These are phyloP conservation scores for Ischnus inquisitorius DNA, from an alignment of 2,888 invertebrate genomes.

Conservation along the genomic window DNA sequence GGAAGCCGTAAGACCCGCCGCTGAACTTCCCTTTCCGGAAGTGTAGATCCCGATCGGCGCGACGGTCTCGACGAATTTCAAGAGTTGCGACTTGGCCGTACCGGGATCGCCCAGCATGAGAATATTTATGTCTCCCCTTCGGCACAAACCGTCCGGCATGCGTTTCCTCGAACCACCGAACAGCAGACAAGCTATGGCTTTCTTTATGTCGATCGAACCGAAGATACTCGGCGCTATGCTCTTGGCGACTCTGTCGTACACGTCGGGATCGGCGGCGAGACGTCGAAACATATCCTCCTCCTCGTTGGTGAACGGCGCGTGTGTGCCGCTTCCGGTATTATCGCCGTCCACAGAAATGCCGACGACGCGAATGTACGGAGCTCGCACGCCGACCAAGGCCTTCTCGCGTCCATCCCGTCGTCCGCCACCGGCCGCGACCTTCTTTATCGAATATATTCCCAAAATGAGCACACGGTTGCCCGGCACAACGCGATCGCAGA, in stretches of 20 bases:
- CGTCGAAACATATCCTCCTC: conserved; percentile 94
- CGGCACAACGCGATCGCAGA: conserved; percentile 98
- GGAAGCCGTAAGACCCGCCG: conserved; percentile 99
- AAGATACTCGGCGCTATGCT: conserved; percentile 99
- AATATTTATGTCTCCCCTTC: conserved; percentile 98
- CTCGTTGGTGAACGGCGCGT: conserved; percentile 87
- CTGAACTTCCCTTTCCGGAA: conserved; percentile 99
- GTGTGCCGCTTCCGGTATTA: conserved; percentile 89
- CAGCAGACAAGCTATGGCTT: conserved; percentile 96
- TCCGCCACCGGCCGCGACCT: conserved; percentile 89
- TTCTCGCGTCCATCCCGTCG: conserved; percentile 91
- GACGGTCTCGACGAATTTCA: conserved; percentile 98
- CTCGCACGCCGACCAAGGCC: conserved; percentile 95
- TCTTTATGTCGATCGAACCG: conserved; percentile 97
- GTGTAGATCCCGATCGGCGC: conserved; percentile 98
- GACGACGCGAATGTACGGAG: conserved; percentile 97
- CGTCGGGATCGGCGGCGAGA: conserved; percentile 93
- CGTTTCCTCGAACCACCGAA: conserved; percentile 97
- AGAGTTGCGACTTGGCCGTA: conserved; percentile 99
- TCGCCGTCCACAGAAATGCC: conserved; percentile 96
- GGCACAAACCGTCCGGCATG: conserved; percentile 97
- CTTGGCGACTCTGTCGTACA: conserved; percentile 95
- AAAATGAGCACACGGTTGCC: conserved; percentile 97
- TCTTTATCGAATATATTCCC: conserved; percentile 98
- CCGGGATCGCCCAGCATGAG: conserved; percentile 98